These are phyloP conservation scores for Ruditapes philippinarum DNA, from an alignment of 1,140 invertebrate genomes.

Conservation along the genomic window DNA sequence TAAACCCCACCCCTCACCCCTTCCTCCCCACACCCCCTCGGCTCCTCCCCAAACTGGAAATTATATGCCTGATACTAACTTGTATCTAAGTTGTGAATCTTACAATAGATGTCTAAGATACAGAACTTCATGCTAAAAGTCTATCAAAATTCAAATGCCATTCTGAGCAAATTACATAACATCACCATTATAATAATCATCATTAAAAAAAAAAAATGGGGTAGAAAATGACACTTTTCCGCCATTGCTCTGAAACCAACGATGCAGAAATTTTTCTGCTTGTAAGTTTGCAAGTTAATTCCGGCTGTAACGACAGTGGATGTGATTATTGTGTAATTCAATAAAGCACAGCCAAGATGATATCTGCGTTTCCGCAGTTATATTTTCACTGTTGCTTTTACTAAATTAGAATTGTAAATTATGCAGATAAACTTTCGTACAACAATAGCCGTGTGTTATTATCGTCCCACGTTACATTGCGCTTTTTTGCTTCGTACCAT, in stretches of 20 bases:
- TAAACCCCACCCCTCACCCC: no score
- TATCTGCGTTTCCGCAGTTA: constrained; percentile 33
- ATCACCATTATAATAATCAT: no score
- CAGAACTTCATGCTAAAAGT: no score
- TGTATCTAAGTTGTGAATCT: no score
- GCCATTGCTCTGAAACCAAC: background rate
- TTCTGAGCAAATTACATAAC: no score
- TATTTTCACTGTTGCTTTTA: constrained; percentile 26
- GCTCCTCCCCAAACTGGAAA: no score
- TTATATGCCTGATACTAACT: no score
- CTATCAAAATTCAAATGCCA: no score
- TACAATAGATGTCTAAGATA: no score
- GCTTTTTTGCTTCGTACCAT: constrained; percentile 13
- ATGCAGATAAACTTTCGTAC: constrained; percentile 35
- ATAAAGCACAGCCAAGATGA: background rate
- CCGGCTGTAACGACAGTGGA: background rate
- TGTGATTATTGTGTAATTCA: constrained; percentile 24
- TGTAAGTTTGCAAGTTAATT: constrained; percentile 10
- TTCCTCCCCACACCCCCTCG: no score
- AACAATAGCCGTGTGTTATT: constrained; percentile 27
- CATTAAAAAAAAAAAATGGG: no score
- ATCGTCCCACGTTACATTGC: constrained; percentile 7
- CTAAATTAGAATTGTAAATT: constrained; percentile 52
- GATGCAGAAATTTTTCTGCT: background rate
- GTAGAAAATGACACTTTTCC: background rate